Evolutionary conservation across 2,797 vertebrate genomes (phyloP).

Genomic region (Presbytis comata): DNA sequence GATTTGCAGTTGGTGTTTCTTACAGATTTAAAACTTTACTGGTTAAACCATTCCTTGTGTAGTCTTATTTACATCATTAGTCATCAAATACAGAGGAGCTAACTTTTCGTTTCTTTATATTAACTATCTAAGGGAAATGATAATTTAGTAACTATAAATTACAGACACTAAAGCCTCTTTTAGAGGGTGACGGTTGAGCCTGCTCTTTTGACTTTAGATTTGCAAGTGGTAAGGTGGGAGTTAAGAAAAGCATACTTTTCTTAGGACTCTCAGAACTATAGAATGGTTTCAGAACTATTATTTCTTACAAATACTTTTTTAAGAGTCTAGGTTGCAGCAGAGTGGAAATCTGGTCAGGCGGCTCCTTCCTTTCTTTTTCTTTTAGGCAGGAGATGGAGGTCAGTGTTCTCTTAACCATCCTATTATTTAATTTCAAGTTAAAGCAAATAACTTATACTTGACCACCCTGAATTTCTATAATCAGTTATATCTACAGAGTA

Average conservation of each 20-base stretch:
- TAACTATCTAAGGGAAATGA: background rate
- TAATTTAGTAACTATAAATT: background rate
- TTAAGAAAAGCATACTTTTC: background rate
- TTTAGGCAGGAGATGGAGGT: background rate
- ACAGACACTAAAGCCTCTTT: background rate
- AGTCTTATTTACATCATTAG: background rate
- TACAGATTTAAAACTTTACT: background rate
- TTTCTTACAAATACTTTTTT: background rate
- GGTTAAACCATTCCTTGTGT: background rate
- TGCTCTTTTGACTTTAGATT: conserved; percentile 11
- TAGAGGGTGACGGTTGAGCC: background rate
- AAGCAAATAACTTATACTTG: background rate
- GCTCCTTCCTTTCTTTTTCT: background rate
- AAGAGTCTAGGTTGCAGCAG: background rate
- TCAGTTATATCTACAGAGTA: background rate
- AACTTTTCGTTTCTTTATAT: background rate
- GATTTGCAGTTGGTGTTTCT: background rate
- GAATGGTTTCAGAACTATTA: background rate
- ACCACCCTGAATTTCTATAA: background rate
- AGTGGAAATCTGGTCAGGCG: background rate
- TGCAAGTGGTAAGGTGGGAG: background rate
- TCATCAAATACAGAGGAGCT: background rate
- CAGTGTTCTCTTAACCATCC: background rate
- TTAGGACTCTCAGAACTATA: background rate
- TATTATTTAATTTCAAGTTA: conserved; percentile 35